A percentile compares a stretch with the other conserved stretches of the same genome.
These are phyloP conservation scores for Lasioglossum morio DNA, from an alignment of 2,888 invertebrate genomes.

Conservation along the genomic window DNA sequence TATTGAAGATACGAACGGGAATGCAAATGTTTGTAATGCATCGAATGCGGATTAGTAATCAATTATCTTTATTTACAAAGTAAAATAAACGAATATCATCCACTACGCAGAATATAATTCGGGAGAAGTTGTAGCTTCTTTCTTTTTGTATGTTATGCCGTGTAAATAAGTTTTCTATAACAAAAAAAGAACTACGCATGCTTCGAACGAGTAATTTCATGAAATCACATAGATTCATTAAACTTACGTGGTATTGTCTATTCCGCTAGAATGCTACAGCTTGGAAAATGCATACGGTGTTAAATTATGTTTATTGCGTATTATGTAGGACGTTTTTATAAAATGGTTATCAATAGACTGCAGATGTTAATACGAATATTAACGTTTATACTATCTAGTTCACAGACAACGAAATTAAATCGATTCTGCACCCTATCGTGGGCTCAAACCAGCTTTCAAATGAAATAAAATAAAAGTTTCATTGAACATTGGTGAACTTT, in stretches of 20 bases:
- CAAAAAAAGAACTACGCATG: conserved; percentile 42
- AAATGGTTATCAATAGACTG: conserved; percentile 37
- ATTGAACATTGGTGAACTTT: background rate
- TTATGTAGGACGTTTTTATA: conserved; percentile 45
- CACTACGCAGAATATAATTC: conserved; percentile 35
- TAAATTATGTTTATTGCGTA: conserved; percentile 49
- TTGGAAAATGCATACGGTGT: conserved; percentile 11
- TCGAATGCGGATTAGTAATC: conserved; percentile 29
- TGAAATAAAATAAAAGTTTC: background rate
- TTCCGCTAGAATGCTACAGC: conserved; percentile 14
- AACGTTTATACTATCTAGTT: background rate
- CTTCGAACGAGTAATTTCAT: conserved; percentile 35
- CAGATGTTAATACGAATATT: background rate
- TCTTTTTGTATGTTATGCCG: conserved; percentile 13
- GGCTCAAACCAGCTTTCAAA: background rate
- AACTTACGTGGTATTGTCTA: conserved; percentile 35
- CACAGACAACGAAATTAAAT: background rate
- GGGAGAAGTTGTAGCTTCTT: conserved; percentile 15
- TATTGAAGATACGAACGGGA: background rate
- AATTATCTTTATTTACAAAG: conserved; percentile 60
- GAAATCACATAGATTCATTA: background rate
- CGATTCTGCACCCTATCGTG: too few species aligned
- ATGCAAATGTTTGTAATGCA: background rate
- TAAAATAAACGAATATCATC: conserved; percentile 37
- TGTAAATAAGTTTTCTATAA: conserved; percentile 25